These are phyloP conservation scores for Piprites chloris DNA, from an alignment of 2,113 vertebrate species.

Conservation along the genomic window DNA sequence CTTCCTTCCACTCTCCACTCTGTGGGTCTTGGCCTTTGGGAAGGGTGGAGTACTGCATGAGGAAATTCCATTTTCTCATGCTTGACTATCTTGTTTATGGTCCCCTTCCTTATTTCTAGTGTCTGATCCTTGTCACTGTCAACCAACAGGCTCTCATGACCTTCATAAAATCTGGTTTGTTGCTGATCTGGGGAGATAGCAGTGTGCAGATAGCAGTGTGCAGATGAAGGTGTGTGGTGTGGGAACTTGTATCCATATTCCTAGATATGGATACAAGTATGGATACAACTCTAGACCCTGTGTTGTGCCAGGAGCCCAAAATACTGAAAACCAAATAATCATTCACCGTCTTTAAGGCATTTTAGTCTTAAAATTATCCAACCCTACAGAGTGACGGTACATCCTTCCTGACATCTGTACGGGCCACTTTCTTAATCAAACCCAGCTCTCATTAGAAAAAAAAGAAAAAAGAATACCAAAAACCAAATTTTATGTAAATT, in stretches of 20 bases:
- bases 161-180: background rate
- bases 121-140: background rate
- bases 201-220: background rate
- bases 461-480: background rate
- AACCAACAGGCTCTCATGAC: background rate
- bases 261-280: too few species aligned
- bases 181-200: background rate
- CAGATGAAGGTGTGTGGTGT: background rate
- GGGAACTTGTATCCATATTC: background rate
- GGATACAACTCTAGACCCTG: background rate
- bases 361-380: background rate
- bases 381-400: background rate
- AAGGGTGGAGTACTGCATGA: background rate
- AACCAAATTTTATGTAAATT: background rate
- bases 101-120: background rate
- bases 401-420: background rate
- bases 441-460: background rate
- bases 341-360: background rate
- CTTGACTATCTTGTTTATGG: background rate
- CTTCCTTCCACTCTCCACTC: background rate
- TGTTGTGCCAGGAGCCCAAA: background rate
- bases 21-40: background rate
- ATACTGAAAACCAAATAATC: background rate
- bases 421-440: background rate
- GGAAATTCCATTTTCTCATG: fast-evolving